Evolutionary conservation across 2,888 invertebrate species (phyloP), one percentile per base, ranked within the genome.

Genomic region (Clostera curtula): DNA sequence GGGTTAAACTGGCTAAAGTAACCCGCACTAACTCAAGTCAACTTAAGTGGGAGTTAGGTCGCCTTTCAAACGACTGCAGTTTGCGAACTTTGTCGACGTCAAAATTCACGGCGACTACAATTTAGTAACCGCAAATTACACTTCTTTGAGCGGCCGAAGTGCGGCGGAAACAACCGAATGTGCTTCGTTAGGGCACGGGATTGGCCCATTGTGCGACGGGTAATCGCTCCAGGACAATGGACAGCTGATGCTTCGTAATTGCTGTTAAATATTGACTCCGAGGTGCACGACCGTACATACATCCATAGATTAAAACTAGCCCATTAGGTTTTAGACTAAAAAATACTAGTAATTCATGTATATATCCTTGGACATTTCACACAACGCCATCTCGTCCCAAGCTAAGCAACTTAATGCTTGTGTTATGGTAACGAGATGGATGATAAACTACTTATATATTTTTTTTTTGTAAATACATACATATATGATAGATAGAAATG

Each of bases 171-270:
- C 56, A 51, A 55, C 58, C 76, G 74, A 77, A 73, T 74, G 74
- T 75, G 68, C 77, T 76, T 80, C 80, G 77, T 80, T 79, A 79
- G 72, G 57, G 68, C 59, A 65, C 69, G 59, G 49, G 68, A 75
- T 76, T 70, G 74, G 65, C 49, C 73, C 50, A 82, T 82, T 82
- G 82, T 82, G 60, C 62, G 61, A 49, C 52, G 40, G 42, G 49
- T 79, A 77, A 80, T 76, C 68, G 73, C 49, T 55, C 49, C 43
- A 53, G 76, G 79, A 82, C 82, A 82, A 80, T 76, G 70, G 70
- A 59, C 74, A 62, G 62, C 10, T 72, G 77, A 74, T 70, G 65
- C 65, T 57, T 51, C 62, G 67, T 77, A 79, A 82, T 82, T 72
- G 74, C 59, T 53, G 65, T 71, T 77, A 80, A 80, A 79, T 77